These are phyloP conservation scores for Mus spicilegus DNA, from an alignment of 2,113 vertebrate species.

Conservation along the genomic window DNA sequence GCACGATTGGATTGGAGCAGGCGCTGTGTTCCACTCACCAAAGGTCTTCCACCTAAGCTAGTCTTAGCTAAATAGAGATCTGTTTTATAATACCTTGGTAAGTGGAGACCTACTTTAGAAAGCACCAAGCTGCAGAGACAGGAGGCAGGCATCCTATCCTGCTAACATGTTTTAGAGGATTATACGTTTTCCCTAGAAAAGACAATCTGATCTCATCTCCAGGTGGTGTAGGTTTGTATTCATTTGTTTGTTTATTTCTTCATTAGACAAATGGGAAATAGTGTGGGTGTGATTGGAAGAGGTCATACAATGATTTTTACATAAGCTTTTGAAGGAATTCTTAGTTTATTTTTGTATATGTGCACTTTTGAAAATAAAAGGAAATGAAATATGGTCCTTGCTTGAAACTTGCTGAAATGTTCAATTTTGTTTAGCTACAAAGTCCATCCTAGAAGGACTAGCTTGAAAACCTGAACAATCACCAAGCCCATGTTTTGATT, in stretches of 20 bases:
- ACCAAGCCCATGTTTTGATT: neutral
- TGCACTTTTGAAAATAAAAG: neutral
- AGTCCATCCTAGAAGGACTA: neutral
- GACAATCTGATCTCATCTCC: neutral
- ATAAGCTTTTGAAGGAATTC: slow-evolving; percentile 31
- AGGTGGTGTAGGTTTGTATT: neutral
- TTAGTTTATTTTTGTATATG: neutral
- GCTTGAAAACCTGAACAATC: neutral
- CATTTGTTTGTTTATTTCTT: neutral
- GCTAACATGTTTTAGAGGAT: neutral
- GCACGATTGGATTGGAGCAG: too few relatives aligned
- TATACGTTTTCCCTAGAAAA: slow-evolving; percentile 16
- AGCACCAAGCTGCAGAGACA: neutral
- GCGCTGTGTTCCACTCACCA: too few relatives aligned
- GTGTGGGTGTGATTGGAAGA: neutral
- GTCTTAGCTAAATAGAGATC: too few relatives aligned
- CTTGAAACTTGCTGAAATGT: neutral
- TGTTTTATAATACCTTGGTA: neutral
- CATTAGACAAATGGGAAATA: slow-evolving; percentile 16
- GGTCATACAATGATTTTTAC: neutral
- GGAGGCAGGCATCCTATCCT: neutral
- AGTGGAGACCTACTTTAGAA: neutral
- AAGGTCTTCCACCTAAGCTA: neutral
- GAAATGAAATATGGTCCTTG: neutral
- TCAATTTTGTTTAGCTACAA: neutral